These are phyloP conservation scores for Pardalotus punctatus DNA, from an alignment of 2,113 vertebrate species.

Conservation along the genomic window DNA sequence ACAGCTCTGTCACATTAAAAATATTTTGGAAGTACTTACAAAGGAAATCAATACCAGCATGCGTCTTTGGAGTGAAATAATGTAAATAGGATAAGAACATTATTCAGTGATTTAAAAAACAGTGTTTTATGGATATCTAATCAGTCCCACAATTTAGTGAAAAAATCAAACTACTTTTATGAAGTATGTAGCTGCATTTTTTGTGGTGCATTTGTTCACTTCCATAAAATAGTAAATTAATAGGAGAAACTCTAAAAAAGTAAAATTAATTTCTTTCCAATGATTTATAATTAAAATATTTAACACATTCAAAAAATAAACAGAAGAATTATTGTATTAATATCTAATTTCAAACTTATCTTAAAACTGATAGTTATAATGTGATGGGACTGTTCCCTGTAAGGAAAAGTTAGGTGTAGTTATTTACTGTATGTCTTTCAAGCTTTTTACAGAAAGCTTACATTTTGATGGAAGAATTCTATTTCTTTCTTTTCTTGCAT, in stretches of 20 bases:
- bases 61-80: neutral
- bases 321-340: neutral
- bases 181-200: neutral
- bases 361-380: neutral
- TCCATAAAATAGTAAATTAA: neutral
- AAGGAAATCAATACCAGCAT: neutral
- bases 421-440: neutral
- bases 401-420: neutral
- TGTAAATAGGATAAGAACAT: neutral
- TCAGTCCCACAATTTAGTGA: neutral
- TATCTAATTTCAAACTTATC: neutral
- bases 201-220: neutral
- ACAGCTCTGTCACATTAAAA: conserved; percentile 29
- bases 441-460: neutral
- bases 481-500: neutral
- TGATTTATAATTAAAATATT: conserved; percentile 6
- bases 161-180: neutral
- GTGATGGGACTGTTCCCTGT: neutral
- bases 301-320: neutral
- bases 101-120: neutral
- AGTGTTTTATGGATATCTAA: neutral
- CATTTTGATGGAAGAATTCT: neutral
- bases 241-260: neutral
- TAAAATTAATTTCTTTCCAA: neutral
- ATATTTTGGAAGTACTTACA: neutral